Base-by-base conservation (phyloP, 2,113 vertebrate species). In the Ginglymostoma cirratum region DNA sequence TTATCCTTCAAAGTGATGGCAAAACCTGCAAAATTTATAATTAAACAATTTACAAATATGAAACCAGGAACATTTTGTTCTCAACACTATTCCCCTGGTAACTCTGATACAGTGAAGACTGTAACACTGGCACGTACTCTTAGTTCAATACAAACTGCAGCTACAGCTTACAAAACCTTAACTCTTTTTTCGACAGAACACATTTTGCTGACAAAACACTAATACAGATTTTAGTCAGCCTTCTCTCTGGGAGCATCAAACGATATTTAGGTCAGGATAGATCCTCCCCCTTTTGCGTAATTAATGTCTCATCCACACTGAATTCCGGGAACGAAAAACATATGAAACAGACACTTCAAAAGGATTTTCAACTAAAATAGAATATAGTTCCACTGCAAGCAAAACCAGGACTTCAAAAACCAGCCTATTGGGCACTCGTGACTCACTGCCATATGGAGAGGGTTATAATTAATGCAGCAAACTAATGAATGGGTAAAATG, bases 31-130 rank as follows among this genome's bases (percentile, higher is more conserved):
- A 76, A 72, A 70, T 48, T 24, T 30, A 95, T 95, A 95, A 94
- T 70, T 94, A 94, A 95, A 72, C 69, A 95, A 45, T 52, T 95
- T 95, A 72, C 94, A 30, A 76, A 95, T 5, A 70, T 95, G 94
- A 52, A 72, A 95, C 27, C 94, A 95, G 45, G 94, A 95, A 95
- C 94, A 95, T 52, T 95, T 95, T 95, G 94, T 76, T 48, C 94
- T 72, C 67, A 34, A 95, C 67, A 34, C 67, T 76, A 95, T 95
- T 95, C 94, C 94, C 94, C 27, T 95, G 94, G 94, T 95, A 95
- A 95, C 94, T 72, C 67, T 69, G 66, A 95, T 72, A 95, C 67
- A 95, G 94, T 95, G 23, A 95, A 95, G 69, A 76, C 94, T 76
- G 38, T 45, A 76, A 34, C 94, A 30, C 69, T 95, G 66, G 94